Conservation (phyloP, 2,888 invertebrate species). For the Melanostoma scalare region DNA sequence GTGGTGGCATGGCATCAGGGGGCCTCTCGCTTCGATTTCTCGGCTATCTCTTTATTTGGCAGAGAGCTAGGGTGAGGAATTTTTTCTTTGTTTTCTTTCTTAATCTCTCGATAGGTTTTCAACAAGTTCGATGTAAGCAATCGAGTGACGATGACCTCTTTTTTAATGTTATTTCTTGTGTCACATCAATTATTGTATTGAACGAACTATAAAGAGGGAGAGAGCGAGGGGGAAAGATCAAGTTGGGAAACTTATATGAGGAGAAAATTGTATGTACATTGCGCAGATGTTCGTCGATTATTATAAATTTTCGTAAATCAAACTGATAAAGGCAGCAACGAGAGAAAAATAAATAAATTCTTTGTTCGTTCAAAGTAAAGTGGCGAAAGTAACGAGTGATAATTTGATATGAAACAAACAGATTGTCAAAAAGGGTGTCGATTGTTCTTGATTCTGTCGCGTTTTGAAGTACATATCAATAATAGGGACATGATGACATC, state of each 20-base stretch:
- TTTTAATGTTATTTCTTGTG: slow-evolving; percentile 42
- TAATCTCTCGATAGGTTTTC: slow-evolving; percentile 55
- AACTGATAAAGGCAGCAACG: background rate
- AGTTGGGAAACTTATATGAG: background rate
- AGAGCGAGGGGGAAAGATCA: background rate
- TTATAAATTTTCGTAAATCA: background rate
- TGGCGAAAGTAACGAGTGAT: no score
- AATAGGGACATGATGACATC: no score
- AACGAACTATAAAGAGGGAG: background rate
- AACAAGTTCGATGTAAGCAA: slow-evolving; percentile 30
- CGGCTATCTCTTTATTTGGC: background rate
- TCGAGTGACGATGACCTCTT: slow-evolving; percentile 61
- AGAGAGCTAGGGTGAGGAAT: background rate
- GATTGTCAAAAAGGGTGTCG: no score
- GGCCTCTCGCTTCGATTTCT: background rate
- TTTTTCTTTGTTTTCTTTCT: slow-evolving; percentile 9
- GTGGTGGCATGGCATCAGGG: background rate
- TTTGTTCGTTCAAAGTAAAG: no score
- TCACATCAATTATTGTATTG: slow-evolving; percentile 32
- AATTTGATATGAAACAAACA: no score
- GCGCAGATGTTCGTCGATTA: background rate
- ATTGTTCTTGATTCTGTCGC: no score
- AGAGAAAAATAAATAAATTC: no score
- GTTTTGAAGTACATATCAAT: no score
- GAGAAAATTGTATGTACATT: background rate